Evolutionary conservation across 2,888 invertebrate species (phyloP).

Genomic region (Taphrorychus bicolor): DNA sequence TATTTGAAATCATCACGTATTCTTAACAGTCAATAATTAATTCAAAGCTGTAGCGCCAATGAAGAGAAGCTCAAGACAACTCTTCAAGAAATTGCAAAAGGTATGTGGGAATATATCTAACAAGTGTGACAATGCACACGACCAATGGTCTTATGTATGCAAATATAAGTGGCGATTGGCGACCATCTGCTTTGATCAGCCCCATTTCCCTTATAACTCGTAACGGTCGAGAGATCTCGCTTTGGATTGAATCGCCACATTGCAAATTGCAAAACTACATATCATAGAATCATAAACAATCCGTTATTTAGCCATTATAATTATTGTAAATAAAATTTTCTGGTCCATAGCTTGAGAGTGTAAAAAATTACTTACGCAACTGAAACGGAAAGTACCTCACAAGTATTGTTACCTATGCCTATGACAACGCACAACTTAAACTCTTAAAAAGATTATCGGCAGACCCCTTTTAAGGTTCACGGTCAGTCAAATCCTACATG

Average conservation of each 20-base stretch:
- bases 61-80: too few relatives aligned
- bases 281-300: background rate
- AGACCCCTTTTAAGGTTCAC: constrained; percentile 41
- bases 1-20: too few relatives aligned
- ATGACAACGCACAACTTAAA: constrained; percentile 30
- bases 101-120: background rate
- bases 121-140: background rate
- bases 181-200: background rate
- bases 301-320: background rate
- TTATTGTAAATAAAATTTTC: background rate
- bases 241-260: background rate
- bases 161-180: background rate
- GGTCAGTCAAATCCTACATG: constrained; percentile 38
- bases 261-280: background rate
- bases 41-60: background rate
- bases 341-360: background rate
- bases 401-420: constrained; percentile 15
- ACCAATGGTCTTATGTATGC: too few relatives aligned
- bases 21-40: too few relatives aligned
- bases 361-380: background rate
- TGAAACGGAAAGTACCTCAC: constrained; percentile 2
- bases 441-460: constrained; percentile 28
- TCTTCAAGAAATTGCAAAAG: too few relatives aligned
- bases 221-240: background rate
- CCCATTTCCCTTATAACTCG: background rate